Evolutionary conservation across 2,888 invertebrate species (phyloP).

Genomic region (Dendrolimus houi): DNA sequence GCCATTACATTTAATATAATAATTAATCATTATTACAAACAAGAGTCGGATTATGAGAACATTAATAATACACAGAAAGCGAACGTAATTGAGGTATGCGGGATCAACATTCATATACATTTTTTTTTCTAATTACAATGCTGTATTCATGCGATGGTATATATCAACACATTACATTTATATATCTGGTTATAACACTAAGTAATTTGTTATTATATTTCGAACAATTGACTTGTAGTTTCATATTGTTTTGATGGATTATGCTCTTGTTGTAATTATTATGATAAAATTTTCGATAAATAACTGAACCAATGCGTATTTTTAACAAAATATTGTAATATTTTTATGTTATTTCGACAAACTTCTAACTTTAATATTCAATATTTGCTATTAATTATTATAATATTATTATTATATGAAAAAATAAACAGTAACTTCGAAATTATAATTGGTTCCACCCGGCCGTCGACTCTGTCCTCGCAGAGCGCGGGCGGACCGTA

Average conservation of each 20-base stretch:
- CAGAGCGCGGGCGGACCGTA: conserved; percentile 46
- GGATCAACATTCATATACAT: conserved; percentile 18
- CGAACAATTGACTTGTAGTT: conserved; percentile 60
- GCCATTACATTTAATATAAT: conserved; percentile 19
- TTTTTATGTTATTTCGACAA: conserved; percentile 1
- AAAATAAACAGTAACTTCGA: conserved; percentile 30
- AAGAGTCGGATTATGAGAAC: conserved; percentile 20
- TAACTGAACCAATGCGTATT: neutral
- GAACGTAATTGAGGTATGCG: conserved; percentile 11
- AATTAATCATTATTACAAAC: conserved; percentile 17
- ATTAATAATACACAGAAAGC: conserved; percentile 16
- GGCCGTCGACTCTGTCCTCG: conserved; percentile 31
- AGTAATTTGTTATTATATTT: conserved; percentile 19
- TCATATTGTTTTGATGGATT: conserved; percentile 4
- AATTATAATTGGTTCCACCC: conserved; percentile 32
- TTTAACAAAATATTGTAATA: conserved; percentile 1
- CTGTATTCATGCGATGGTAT: conserved; percentile 27
- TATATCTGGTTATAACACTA: conserved; percentile 2
- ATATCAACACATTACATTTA: conserved; percentile 11
- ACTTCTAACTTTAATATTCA: conserved; percentile 3
- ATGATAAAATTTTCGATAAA: neutral
- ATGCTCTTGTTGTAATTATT: conserved; percentile 1
- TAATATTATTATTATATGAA: conserved; percentile 19
- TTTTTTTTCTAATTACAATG: conserved; percentile 14
- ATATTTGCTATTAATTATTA: neutral